Base-by-base conservation (phyloP, 1,140 invertebrate genomes). In the Ganaspis sp. region DNA sequence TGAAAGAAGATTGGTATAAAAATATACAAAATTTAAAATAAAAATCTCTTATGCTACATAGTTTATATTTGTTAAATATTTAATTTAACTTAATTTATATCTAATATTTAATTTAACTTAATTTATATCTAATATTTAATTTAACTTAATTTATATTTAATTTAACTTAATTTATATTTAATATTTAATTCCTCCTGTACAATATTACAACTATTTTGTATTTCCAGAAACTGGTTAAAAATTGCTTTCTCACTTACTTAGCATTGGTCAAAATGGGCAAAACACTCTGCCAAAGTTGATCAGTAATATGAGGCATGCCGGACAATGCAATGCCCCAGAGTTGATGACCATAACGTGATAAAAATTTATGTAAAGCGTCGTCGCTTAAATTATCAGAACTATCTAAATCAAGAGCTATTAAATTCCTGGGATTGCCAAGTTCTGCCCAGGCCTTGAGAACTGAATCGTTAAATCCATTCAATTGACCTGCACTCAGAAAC, bases 241-340 rank as follows among this genome's bases (percentile, higher is more conserved):
- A n/a, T n/a, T n/a, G n/a, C n/a, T n/a, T n/a, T n/a, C n/a, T n/a
- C 15, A 82, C 91, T 92, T 88, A 99, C 98, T 95, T 98, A 78
- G 97, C 95, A 89, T 98, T 98, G 71, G 94, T 96, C 8, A 99
- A 91, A 74, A 97, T 94, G 0, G 97, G 96, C 69, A 99, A 92
- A 38, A 98, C 95, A 81, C 96, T 95, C 89, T 97, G 96, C 97
- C 98, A 99, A 64, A 99, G 94, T 86, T 98, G 97, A 92, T 99
- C 99, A 0, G 98, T 98, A 81, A 99, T 96, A 87, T 99, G 98
- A 0, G 98, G 95, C 95, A 99, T 99, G 37, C 99, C 99, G 49
- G 96, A 97, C 0, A 99, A 91, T 75, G 95, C 94, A 19, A 99
- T 92, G 0, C 97, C 99, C 87, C 93, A 94, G 11, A 99, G 92